Conservation (phyloP, 2,113 vertebrate species). For the Myrmecophaga tridactyla region DNA sequence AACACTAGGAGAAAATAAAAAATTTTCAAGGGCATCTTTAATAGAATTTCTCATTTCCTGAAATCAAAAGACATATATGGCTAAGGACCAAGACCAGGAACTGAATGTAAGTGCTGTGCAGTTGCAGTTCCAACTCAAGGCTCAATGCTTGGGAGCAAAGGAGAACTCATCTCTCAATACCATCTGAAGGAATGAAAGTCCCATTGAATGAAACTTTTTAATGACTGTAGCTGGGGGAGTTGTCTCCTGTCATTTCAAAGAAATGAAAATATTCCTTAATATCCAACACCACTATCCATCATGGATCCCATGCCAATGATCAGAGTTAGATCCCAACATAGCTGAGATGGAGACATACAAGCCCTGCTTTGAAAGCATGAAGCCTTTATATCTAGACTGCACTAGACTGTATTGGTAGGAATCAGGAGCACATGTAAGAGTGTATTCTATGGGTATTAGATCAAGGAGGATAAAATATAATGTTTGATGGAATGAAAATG, state of each 20-base stretch:
- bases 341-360: neutral
- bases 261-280: neutral
- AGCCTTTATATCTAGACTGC: neutral
- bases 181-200: neutral
- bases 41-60: neutral
- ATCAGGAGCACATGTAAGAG: neutral
- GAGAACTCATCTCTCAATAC: neutral
- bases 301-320: neutral
- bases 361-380: neutral
- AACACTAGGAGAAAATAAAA: neutral
- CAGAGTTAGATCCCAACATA: neutral
- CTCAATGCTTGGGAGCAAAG: neutral
- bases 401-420: neutral
- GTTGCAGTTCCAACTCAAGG: neutral
- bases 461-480: neutral
- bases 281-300: neutral
- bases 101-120: neutral
- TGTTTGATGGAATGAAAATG: neutral
- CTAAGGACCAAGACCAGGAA: neutral
- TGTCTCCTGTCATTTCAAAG: neutral
- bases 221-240: no score
- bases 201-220: neutral
- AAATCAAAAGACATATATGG: neutral
- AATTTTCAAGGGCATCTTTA: neutral
- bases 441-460: neutral